phyloP scores from a whole-genome alignment of 2,888 invertebrate genomes.

The Mystacides longicornis region DNA sequence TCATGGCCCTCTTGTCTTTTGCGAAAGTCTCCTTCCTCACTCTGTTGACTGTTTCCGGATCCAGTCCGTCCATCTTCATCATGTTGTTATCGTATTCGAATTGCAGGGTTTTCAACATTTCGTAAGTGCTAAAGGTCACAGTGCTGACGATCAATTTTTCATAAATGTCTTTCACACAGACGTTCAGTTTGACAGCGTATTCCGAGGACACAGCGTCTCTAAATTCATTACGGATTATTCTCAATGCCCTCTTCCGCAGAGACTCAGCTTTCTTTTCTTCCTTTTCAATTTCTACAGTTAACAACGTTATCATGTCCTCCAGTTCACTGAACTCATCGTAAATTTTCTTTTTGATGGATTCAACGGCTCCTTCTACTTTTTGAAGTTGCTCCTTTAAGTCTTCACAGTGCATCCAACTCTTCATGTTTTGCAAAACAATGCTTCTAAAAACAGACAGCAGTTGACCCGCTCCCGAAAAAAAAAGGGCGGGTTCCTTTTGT shows the following conservation, averaged over 20 bases:
- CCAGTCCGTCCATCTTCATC: constrained; percentile 48
- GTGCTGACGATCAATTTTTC: constrained; percentile 52
- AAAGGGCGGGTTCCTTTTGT: constrained; percentile 46
- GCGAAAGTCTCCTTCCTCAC: constrained; percentile 47
- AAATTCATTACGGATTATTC: constrained; percentile 50
- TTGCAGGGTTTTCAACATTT: constrained; percentile 55
- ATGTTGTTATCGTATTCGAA: constrained; percentile 45
- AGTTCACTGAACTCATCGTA: constrained; percentile 23
- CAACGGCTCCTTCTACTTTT: constrained; percentile 31
- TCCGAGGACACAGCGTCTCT: constrained; percentile 48
- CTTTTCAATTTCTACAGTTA: constrained; percentile 34
- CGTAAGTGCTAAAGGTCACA: constrained; percentile 46
- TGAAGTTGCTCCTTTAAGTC: constrained; percentile 45
- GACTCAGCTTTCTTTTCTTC: constrained; percentile 46
- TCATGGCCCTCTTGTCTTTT: constrained; percentile 44
- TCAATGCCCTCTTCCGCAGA: constrained; percentile 47
- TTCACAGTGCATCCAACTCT: constrained; percentile 54
- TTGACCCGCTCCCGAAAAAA: constrained; percentile 49
- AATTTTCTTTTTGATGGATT: constrained; percentile 5
- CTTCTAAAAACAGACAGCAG: constrained; percentile 50
- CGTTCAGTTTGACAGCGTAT: constrained; percentile 49
- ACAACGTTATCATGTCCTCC: constrained; percentile 32
- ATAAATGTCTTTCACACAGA: constrained; percentile 58
- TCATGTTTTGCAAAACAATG: constrained; percentile 56
- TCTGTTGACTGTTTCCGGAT: constrained; percentile 43